Conservation (phyloP, 2,797 vertebrate species). For the Cygnus olor region DNA sequence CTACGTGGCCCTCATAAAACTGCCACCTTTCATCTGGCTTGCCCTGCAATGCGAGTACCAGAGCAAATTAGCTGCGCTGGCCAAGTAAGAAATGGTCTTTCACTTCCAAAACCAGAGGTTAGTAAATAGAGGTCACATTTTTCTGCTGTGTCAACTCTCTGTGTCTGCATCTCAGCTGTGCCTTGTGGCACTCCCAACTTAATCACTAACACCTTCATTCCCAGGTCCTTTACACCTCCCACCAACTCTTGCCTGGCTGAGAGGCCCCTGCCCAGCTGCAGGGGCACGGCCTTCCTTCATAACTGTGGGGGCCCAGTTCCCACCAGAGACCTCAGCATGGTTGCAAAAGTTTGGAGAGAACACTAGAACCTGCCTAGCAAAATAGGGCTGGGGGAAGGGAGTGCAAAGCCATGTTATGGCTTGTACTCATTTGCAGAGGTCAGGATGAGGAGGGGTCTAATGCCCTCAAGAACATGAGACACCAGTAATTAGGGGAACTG, state of each 20-base stretch:
- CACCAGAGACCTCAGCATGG: rapidly evolving
- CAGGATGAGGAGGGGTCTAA: background rate
- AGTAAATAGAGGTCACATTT: background rate
- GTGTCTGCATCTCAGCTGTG: background rate
- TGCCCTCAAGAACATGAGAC: background rate
- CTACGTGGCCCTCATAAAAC: rapidly evolving
- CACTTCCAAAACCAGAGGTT: background rate
- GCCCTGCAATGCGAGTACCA: background rate
- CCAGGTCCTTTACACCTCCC: rapidly evolving
- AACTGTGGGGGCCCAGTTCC: background rate
- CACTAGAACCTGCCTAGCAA: background rate
- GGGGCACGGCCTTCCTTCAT: background rate
- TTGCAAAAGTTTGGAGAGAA: too few relatives aligned
- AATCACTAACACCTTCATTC: rapidly evolving
- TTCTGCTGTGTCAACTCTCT: rapidly evolving
- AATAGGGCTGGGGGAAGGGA: rapidly evolving
- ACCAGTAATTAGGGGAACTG: background rate
- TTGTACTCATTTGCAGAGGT: background rate
- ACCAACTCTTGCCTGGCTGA: background rate
- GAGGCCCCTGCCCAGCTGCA: background rate
- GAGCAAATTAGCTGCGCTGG: background rate
- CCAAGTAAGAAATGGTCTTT: too few relatives aligned
- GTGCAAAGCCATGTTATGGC: background rate
- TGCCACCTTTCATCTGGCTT: rapidly evolving
- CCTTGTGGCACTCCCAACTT: background rate